These are phyloP conservation scores for Porites cylindrica DNA, from an alignment of 92 coral and sea anemone species.

Conservation along the genomic window DNA sequence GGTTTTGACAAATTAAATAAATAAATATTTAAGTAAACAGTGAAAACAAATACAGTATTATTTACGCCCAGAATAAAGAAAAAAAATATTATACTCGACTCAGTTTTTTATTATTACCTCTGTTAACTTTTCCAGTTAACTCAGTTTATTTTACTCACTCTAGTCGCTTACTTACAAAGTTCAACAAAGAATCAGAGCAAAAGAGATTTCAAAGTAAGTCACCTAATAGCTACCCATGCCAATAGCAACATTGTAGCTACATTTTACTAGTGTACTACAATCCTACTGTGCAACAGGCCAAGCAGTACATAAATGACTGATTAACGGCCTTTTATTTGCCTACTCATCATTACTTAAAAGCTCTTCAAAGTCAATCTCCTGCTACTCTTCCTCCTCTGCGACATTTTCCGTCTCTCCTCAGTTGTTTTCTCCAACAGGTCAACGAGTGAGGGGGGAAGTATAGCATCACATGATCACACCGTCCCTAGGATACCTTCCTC, in stretches of 20 bases:
- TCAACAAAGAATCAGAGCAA: background rate
- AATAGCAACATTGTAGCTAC: no score
- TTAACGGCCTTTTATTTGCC: background rate
- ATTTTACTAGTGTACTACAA: background rate
- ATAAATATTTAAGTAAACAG: background rate
- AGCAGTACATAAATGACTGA: background rate
- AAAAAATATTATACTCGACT: background rate
- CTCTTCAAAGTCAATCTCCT: constrained; percentile 1
- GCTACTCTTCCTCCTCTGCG: background rate
- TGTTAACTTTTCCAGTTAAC: background rate
- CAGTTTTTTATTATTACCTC: background rate
- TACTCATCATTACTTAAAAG: background rate
- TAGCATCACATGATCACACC: constrained; percentile 44
- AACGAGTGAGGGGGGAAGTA: constrained; percentile 49
- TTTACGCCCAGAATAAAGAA: background rate
- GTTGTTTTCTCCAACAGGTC: constrained; percentile 34
- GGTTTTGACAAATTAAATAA: background rate
- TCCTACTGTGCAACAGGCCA: background rate
- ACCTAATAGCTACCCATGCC: background rate
- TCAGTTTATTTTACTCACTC: background rate
- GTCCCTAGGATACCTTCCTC: no score
- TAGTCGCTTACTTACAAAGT: background rate
- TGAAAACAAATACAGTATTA: background rate
- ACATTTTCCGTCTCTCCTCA: background rate
- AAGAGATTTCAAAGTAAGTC: background rate